Percentiles rank a stretch among this genome's conserved stretches.
Evolutionary conservation across 2,888 invertebrate species (phyloP).

Genomic region (Drosophila paracracens): DNA sequence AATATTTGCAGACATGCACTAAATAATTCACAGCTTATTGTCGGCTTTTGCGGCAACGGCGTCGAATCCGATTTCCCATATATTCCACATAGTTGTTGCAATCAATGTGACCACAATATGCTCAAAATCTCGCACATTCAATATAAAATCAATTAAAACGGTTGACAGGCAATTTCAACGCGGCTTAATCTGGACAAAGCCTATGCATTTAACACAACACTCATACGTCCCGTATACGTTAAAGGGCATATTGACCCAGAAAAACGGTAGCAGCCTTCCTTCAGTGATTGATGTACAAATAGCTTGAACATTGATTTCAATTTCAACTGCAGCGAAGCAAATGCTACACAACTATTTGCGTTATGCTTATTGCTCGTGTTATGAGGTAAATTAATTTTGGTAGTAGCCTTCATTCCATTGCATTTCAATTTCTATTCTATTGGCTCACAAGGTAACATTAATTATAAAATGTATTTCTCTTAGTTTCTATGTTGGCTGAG

Average conservation of each 20-base stretch:
- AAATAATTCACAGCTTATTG: slow-evolving; percentile 62
- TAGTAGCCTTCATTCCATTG: not conserved
- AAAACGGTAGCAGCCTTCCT: slow-evolving; percentile 9
- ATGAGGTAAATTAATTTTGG: not conserved
- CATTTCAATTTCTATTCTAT: not conserved
- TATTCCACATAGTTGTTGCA: not conserved
- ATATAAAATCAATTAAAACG: slow-evolving; percentile 67
- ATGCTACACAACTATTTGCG: slow-evolving; percentile 11
- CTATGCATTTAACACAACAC: slow-evolving; percentile 23
- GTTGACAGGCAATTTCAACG: slow-evolving; percentile 21
- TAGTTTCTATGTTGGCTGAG: not conserved
- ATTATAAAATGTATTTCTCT: not conserved
- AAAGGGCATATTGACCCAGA: slow-evolving; percentile 21
- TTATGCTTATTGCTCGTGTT: not conserved
- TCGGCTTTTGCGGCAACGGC: slow-evolving; percentile 42
- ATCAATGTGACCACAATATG: slow-evolving; percentile 13
- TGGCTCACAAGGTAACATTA: too few species aligned
- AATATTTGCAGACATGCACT: slow-evolving; percentile 30
- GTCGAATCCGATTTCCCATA: slow-evolving; percentile 35
- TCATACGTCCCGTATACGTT: slow-evolving; percentile 26
- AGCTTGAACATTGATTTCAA: slow-evolving; percentile 48
- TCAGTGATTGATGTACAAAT: slow-evolving; percentile 27
- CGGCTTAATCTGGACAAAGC: slow-evolving; percentile 11
- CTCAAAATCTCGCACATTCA: slow-evolving; percentile 17
- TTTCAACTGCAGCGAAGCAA: slow-evolving; percentile 27